phyloP scores from a whole-genome alignment of 2,113 vertebrate species.

The Diglossa brunneiventris region DNA sequence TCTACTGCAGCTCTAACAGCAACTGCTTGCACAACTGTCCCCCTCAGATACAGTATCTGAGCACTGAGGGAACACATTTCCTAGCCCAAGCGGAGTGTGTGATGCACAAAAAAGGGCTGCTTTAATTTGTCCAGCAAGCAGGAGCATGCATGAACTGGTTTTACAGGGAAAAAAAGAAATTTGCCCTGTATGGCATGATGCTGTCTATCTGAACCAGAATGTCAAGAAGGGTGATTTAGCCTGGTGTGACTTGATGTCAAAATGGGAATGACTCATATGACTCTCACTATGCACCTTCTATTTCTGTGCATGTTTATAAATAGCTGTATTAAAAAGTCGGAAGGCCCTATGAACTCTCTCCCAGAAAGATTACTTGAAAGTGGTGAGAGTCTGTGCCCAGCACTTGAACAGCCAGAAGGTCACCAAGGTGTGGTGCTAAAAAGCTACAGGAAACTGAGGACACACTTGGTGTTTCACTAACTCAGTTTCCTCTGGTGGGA shows the following conservation, averaged over 20 bases:
- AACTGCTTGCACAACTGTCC: neutral
- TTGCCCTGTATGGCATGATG: neutral
- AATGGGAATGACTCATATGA: conserved; percentile 46
- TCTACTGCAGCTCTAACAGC: neutral
- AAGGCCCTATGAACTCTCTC: conserved; percentile 22
- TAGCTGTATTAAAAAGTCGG: conserved; percentile 15
- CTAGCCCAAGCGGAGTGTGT: neutral
- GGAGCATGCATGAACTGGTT: neutral
- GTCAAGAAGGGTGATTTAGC: neutral
- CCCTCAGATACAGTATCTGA: neutral
- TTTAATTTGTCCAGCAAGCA: neutral
- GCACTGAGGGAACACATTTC: neutral
- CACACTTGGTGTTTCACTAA: neutral
- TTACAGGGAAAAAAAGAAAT: neutral
- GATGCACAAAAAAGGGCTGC: neutral
- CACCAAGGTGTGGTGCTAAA: neutral
- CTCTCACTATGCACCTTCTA: conserved; percentile 44
- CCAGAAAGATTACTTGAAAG: conserved; percentile 35
- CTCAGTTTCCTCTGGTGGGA: neutral
- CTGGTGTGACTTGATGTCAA: neutral
- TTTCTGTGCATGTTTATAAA: conserved; percentile 50
- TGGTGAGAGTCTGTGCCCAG: neutral
- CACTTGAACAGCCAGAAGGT: neutral
- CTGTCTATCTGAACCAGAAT: neutral
- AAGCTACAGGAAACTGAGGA: neutral